Evolutionary conservation across 2,113 vertebrate genomes (phyloP).

Genomic region (Chaetodon trifascialis): DNA sequence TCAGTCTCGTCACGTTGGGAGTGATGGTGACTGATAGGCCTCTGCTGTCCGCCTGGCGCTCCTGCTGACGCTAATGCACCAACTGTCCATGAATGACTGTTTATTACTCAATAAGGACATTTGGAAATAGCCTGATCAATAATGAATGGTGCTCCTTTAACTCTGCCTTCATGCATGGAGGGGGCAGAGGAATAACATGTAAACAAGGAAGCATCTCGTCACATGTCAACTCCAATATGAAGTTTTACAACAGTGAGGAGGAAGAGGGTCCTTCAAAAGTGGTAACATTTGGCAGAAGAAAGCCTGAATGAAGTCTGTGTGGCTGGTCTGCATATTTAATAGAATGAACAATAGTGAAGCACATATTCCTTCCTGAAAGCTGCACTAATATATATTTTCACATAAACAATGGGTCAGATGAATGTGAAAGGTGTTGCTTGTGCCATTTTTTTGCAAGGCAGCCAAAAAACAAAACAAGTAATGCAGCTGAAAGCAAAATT

Average conservation of each 20-base stretch:
- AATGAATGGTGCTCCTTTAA: slow-evolving; percentile 78
- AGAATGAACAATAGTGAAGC: not conserved
- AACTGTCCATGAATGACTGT: slow-evolving; percentile 76
- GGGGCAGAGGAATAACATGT: slow-evolving; percentile 51
- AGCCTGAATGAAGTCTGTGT: not conserved
- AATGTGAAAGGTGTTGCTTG: not conserved
- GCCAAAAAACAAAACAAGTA: not conserved
- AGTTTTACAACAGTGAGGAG: slow-evolving; percentile 16
- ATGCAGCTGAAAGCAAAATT: not conserved
- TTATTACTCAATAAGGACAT: slow-evolving; percentile 82
- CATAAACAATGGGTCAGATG: not conserved
- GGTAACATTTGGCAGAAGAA: not conserved
- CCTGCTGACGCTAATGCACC: slow-evolving; percentile 78
- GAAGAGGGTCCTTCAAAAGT: not conserved
- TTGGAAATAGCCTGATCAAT: slow-evolving; percentile 80
- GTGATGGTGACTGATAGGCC: slow-evolving; percentile 81
- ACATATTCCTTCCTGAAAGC: not conserved
- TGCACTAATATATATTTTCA: not conserved
- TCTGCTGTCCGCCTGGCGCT: slow-evolving; percentile 63
- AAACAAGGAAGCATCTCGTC: slow-evolving; percentile 56
- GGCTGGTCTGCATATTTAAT: not conserved
- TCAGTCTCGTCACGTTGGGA: slow-evolving; percentile 76
- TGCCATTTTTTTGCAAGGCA: not conserved
- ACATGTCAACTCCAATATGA: not conserved
- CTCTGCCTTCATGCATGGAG: slow-evolving; percentile 58